Base-by-base conservation (phyloP, 2,113 vertebrate genomes). In the Callipepla squamata region DNA sequence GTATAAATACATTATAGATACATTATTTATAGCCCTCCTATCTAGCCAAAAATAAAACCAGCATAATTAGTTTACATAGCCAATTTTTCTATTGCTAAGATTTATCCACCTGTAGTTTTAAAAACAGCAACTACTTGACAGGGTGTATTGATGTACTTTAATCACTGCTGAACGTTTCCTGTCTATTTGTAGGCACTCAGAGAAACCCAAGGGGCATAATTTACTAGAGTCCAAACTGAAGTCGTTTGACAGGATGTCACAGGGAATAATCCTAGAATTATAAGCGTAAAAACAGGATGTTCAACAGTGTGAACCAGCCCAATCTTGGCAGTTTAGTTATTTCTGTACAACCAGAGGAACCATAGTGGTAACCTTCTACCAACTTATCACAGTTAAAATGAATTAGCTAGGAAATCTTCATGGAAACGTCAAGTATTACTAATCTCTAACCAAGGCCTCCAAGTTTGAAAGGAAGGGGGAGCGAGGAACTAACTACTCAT, bases 161-260 rank as follows among this genome's bases (percentile, higher is more conserved):
- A 94, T 92, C 85, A 70, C 76, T 80, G 79, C 81, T 91, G 87
- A 89, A 90, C 55, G 67, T 80, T 93, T 95, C 61, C 81, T 93
- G 75, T 69, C 91, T 94, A 42, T 92, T 93, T 74, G 85, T 67
- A 92, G 90, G 57, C 87, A 88, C 88, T 93, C 36, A 16, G 68
- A 89, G 81, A 83, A 93, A 91, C 87, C 87, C 87, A 93, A 93
- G 91, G 87, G 94, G 75, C 89, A 94, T 91, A 85, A 94, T 93
- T 92, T 94, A 94, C 85, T 69, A 53, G 63, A 95, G 89, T 30
- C 89, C 87, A 91, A 93, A 70, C 87, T 89, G 94, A 93, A 90
- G 89, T 50, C 75, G 76, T 91, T 87, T 92, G 94, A 93, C 93
- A 95, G 44, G 72, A 94, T 85, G 85, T 93, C 94, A 93, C 63